Conservation (phyloP, 2,797 vertebrate species). For the Lycodopsis pacificus region DNA sequence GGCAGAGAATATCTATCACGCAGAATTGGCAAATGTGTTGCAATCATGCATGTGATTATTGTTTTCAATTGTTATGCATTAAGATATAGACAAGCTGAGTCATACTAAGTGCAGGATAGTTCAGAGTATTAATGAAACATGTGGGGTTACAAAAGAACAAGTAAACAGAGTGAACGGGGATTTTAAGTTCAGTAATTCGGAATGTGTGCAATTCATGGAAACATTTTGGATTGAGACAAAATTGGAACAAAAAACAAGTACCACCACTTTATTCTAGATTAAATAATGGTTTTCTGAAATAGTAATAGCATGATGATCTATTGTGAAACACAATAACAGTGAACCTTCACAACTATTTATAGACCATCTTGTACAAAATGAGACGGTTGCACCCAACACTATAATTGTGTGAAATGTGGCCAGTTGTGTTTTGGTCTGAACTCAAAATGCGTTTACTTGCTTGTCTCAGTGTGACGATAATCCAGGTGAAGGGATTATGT, state of each 20-base stretch:
- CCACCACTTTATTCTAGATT: not conserved
- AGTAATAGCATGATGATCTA: not conserved
- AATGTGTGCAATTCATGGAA: conserved; percentile 2
- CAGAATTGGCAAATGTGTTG: conserved; percentile 63
- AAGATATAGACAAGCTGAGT: conserved; percentile 23
- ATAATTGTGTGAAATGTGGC: conserved; percentile 44
- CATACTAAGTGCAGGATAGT: conserved; percentile 20
- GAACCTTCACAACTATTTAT: not conserved
- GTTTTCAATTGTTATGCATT: conserved; percentile 25
- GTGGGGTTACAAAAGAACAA: not conserved
- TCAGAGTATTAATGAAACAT: conserved; percentile 6
- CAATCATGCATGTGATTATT: conserved; percentile 60
- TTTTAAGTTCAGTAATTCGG: not conserved
- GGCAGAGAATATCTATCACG: conserved; percentile 58
- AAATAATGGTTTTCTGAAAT: not conserved
- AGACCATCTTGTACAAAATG: conserved; percentile 18
- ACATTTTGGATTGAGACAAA: not conserved
- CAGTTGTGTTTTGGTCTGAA: conserved; percentile 45
- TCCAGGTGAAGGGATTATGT: conserved; percentile 74
- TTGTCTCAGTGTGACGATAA: conserved; percentile 66
- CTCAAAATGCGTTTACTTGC: conserved; percentile 51
- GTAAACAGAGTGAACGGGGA: not conserved
- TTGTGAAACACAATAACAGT: not conserved
- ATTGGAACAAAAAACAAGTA: not conserved
- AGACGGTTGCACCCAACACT: conserved; percentile 17